Evolutionary conservation across 2,113 vertebrate genomes (phyloP), one percentile per base, ranked within the genome.

Genomic region (Takifugu flavidus): DNA sequence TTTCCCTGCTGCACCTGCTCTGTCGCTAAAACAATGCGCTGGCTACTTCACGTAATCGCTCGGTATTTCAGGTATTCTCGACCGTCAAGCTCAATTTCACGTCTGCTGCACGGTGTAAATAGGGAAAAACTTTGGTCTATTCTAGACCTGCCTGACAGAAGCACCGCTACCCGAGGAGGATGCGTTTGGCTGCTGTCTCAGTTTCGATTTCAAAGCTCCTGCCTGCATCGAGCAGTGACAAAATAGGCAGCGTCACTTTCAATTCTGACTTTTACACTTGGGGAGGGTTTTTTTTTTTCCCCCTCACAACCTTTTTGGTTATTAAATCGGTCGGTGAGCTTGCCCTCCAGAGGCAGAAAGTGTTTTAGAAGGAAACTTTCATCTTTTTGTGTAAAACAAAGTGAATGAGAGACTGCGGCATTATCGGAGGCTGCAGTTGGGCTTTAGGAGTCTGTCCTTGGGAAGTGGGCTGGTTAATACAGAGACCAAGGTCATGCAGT

Each of bases 171-270:
- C 59, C 56, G 59, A 70, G 63, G 64, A 59, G 62, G 34, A 69
- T 72, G 60, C 39, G 62, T 75, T 66, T 69, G 63, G 67, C 76
- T 72, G 56, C 55, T 54, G 71, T 75, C 71, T 80, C 59, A 60
- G 78, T 71, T 74, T 76, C 80, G 65, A 72, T 88, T 87, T 87
- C 84, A 89, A 88, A 90, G 84, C 70, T 55, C 67, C 55, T 65
- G 54, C 47, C 68, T 56, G 65, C 78, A 74, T 82, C 72, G 62
- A 59, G 74, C 53, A 75, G 57, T 72, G 57, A 70, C 56, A 66
- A 63, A 68, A 31, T 53, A 76, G 72, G 69, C 71, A 62, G 72
- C 71, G 65, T 72, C 65, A 67, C 27, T 73, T 75, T 80, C 74
- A 74, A 79, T 64, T 66, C 66, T 67, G 78, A 76, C 67, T 79